A percentile compares a stretch with the other conserved stretches of the same genome.
These are phyloP conservation scores for Muraenolepis orangiensis DNA, from an alignment of 2,797 vertebrate genomes.

Conservation along the genomic window DNA sequence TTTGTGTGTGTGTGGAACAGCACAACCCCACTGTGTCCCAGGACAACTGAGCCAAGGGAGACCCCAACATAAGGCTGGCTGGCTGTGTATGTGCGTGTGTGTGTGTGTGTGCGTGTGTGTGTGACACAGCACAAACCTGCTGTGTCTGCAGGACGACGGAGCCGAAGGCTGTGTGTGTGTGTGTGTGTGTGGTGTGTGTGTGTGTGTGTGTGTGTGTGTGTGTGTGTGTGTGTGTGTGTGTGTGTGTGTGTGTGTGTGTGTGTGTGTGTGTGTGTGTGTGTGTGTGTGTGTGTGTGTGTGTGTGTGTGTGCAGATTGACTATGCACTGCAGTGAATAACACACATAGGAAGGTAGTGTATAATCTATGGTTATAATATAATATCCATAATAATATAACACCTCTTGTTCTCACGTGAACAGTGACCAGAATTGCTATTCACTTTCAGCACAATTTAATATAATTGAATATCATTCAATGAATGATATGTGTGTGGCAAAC, in stretches of 20 bases:
- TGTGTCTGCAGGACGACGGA: conserved; percentile 53
- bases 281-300: too few relatives aligned
- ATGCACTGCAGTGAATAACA: neutral
- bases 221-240: too few relatives aligned
- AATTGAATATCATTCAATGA: neutral
- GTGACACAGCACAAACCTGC: conserved; percentile 70
- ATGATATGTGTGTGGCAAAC: neutral
- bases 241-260: too few relatives aligned
- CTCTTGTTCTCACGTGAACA: neutral
- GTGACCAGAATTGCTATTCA: neutral
- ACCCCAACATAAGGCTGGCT: conserved; percentile 36
- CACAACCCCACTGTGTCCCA: conserved; percentile 66
- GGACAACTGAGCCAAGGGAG: conserved; percentile 50
- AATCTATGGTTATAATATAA: neutral
- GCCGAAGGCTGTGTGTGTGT: conserved; percentile 36
- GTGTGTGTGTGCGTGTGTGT: too few relatives aligned
- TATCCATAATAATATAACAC: neutral
- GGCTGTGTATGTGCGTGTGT: too few relatives aligned
- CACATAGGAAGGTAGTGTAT: neutral
- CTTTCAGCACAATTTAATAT: neutral
- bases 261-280: too few relatives aligned
- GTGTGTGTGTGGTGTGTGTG: too few relatives aligned
- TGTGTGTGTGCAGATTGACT: neutral
- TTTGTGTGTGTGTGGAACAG: too few relatives aligned
- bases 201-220: too few relatives aligned